Percentiles rank a stretch among this genome's conserved stretches.
phyloP scores from a whole-genome alignment of 2,888 invertebrate species.

The Dichetophora obliterata region DNA sequence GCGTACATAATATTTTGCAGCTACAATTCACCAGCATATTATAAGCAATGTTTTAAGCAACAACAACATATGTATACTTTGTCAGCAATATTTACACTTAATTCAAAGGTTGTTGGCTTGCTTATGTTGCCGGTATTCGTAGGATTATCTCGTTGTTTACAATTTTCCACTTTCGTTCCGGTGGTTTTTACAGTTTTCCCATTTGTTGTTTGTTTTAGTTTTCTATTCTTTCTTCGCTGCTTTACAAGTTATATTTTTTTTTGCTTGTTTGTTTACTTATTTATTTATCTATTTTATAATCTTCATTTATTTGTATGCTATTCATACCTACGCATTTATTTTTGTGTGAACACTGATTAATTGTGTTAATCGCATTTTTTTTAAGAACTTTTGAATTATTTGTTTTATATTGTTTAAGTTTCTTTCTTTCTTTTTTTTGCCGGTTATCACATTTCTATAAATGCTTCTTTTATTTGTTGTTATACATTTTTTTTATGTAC shows the following conservation, averaged over 20 bases:
- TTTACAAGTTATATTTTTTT: neutral
- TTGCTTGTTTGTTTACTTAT: neutral
- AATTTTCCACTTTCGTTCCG: neutral
- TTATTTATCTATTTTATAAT: neutral
- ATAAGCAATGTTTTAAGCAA: neutral
- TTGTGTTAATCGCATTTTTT: slow-evolving; percentile 4
- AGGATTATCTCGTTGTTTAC: neutral
- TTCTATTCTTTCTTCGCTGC: neutral
- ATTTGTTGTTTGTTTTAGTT: neutral
- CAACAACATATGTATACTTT: neutral
- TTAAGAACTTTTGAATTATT: neutral
- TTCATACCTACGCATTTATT: neutral
- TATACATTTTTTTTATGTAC: no score
- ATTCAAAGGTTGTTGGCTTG: slow-evolving; percentile 20
- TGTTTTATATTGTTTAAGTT: no score
- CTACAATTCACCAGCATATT: neutral
- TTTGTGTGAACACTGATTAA: neutral
- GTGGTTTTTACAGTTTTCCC: neutral
- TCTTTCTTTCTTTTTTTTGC: neutral
- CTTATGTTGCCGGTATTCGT: neutral
- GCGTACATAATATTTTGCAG: neutral
- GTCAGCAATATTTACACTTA: neutral
- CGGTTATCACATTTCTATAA: slow-evolving; percentile 2
- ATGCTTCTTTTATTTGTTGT: slow-evolving; percentile 2
- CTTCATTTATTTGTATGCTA: neutral